Evolutionary conservation across 2,888 invertebrate species (phyloP), one percentile per base, ranked within the genome.

Genomic region (Zele albiditarsus): DNA sequence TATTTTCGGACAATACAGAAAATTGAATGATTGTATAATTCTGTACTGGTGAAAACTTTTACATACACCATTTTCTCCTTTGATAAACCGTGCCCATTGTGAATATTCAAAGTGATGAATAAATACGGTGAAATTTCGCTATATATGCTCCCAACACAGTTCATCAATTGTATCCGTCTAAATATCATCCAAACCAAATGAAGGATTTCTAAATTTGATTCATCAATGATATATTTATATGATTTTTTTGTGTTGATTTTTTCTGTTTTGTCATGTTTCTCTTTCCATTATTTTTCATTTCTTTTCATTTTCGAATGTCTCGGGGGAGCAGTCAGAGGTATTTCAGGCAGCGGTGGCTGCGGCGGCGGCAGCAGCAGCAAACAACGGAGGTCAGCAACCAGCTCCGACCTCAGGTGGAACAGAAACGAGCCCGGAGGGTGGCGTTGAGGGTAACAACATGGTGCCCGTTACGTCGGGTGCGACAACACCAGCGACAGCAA

Each of bases 261-360:
- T 33, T 25, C 38, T 25, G 23, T 42, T 42, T 62, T n/a, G 3
- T 53, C n/a, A 53, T 46, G 14, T 49, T 33, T 25, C 0, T 28
- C 0, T 16, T 23, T 28, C 60, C 10, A 28, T 23, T 69, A 33
- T n/a, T 75, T 62, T 0, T 63, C 16, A 33, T 49, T 66, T 66
- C 49, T 46, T 10, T 68, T 25, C 4, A 20, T 49, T 49, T 71
- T 33, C 49, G 20, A 25, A n/a, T 53, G 38, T 71, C 23, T 33
- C n/a, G 33, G 49, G 31, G 53, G 25, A 42, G 46, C 79, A 92
- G 92, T 86, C 91, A 90, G 89, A 91, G 89, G 85, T 92, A 90
- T 89, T 93, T 90, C 90, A 92, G 91, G 83, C 91, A 87, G 88
- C 91, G 85, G 87, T 91, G 82, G 78, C 90, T 87, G 82, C 89